Percentiles rank a stretch among this genome's conserved stretches.
Conservation (phyloP, 2,797 vertebrate species). For the Microctenopoma lineatum region DNA sequence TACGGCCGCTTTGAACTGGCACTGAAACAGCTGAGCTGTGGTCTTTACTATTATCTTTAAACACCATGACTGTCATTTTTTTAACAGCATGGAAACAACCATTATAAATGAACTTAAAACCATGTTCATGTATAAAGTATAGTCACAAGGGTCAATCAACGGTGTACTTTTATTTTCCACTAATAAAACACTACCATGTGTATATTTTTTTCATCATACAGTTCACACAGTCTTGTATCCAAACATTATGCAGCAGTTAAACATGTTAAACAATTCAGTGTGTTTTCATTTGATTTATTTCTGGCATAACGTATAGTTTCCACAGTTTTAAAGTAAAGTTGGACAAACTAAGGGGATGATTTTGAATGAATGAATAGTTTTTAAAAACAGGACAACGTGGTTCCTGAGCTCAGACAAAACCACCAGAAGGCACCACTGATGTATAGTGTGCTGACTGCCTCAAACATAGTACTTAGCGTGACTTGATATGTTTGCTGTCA, state of each 20-base stretch:
- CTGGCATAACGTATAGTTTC: not conserved
- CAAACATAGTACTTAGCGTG: not conserved
- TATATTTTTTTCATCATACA: not conserved
- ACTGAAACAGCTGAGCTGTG: not conserved
- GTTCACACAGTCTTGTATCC: not conserved
- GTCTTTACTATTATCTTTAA: no score
- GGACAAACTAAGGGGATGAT: not conserved
- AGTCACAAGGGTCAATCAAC: not conserved
- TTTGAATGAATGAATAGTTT: conserved; percentile 4
- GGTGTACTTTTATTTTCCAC: not conserved
- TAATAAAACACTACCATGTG: not conserved
- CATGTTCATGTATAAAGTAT: not conserved
- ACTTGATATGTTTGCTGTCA: not conserved
- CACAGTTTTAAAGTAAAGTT: not conserved
- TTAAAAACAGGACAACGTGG: not conserved
- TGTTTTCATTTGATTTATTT: not conserved
- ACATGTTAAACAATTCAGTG: not conserved
- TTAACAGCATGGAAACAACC: no score
- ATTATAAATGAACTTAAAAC: no score
- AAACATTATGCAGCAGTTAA: not conserved
- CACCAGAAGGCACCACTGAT: conserved; percentile 45
- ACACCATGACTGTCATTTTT: no score
- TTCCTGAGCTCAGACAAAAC: not conserved
- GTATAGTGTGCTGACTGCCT: not conserved
- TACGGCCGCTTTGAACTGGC: no score